Base-by-base conservation (phyloP, 2,888 invertebrate genomes). In the Tipula lateralis region DNA sequence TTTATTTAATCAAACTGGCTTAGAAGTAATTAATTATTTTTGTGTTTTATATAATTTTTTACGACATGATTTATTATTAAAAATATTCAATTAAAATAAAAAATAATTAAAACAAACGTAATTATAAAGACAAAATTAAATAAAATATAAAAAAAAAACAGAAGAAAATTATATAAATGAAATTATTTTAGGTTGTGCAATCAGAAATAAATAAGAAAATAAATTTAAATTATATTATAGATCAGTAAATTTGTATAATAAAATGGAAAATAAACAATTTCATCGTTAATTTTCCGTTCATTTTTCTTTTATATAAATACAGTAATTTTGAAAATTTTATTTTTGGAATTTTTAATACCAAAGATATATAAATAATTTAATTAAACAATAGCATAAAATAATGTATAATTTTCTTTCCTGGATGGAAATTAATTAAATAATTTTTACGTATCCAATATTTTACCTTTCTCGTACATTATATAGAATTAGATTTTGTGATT, bases 181-280 rank as follows among this genome's bases (percentile, higher is more conserved):
- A 66, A 66, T 66, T 66, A 66, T 29, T 82, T 82, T 82, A 82
- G 82, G 82, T 82, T 82, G 82, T 82, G 82, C 82, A 82, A 82
- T 82, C 29, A 82, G n/a, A 82, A n/a, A 82, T 32, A 30, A 82
- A n/a, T 82, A 29, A 82, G n/a, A 29, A 24, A 66, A 66, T 66
- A 50, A 50, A 50, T 19, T 50, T 16, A n/a, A n/a, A 66, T 66
- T 66, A 66, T 24, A 24, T n/a, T 24, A 66, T 19, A 66, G 66
- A 66, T 24, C 5, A 66, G 19, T 66, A 66, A 66, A 66, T 66
- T 66, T 66, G 66, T 66, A 66, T 16, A 16, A 44, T 19, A 19
- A 4, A 44, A n/a, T 19, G 16, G 5, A 44, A 44, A 44, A 16
- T 44, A 44, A n/a, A 44, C 19, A n/a, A 4, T 44, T 44, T 16